phyloP scores from a whole-genome alignment of 2,888 invertebrate genomes.

The Apoda limacodes region DNA sequence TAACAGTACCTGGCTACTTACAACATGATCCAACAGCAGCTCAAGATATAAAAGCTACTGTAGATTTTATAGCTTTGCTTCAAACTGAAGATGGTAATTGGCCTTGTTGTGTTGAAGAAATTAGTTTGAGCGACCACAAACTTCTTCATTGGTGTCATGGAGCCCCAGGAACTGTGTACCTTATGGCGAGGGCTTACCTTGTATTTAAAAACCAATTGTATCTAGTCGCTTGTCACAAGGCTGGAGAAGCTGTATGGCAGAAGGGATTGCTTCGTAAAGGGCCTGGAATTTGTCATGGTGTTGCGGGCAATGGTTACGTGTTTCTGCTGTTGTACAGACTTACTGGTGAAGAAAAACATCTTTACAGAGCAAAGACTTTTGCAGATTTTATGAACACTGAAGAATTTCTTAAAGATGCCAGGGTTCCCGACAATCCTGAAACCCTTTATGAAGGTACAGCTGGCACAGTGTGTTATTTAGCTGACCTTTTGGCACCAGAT shows the following conservation, averaged over 20 bases:
- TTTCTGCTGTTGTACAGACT: slow-evolving; percentile 82
- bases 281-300: slow-evolving; percentile 91
- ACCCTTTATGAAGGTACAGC: slow-evolving; percentile 90
- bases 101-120: slow-evolving; percentile 80
- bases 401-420: slow-evolving; percentile 74
- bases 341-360: slow-evolving; percentile 76
- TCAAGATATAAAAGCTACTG: slow-evolving; percentile 70
- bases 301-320: slow-evolving; percentile 85
- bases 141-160: slow-evolving; percentile 94
- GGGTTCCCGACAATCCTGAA: slow-evolving; percentile 84
- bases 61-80: slow-evolving; percentile 75
- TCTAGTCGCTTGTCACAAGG: slow-evolving; percentile 73
- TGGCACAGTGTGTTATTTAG: slow-evolving; percentile 85
- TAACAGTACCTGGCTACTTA: slow-evolving; percentile 64
- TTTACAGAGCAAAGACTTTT: slow-evolving; percentile 81
- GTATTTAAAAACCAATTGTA: slow-evolving; percentile 81
- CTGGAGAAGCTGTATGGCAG: slow-evolving; percentile 84
- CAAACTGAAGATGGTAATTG: slow-evolving; percentile 82
- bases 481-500: slow-evolving; percentile 79
- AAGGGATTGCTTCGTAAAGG: slow-evolving; percentile 88
- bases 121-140: slow-evolving; percentile 71
- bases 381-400: slow-evolving; percentile 78
- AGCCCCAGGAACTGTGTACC: slow-evolving; percentile 83
- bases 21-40: slow-evolving; percentile 62
- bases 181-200: slow-evolving; percentile 84